These are phyloP conservation scores for Tenualosa ilisha DNA, from an alignment of 2,797 vertebrate genomes.

Conservation along the genomic window DNA sequence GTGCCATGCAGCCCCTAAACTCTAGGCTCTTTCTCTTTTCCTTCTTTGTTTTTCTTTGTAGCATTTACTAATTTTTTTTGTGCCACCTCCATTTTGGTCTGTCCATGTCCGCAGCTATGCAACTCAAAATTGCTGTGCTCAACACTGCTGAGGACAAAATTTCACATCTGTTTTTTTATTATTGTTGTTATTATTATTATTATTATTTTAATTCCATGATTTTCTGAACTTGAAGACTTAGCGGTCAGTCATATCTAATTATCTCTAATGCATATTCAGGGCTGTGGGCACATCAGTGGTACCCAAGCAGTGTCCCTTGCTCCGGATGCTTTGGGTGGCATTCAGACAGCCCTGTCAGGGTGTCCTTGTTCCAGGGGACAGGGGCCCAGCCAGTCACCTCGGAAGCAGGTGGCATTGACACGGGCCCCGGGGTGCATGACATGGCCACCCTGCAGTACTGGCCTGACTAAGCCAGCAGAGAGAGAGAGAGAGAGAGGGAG, in stretches of 20 bases:
- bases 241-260: slow-evolving; percentile 11
- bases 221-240: slow-evolving; percentile 20
- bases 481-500: not conserved
- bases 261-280: slow-evolving; percentile 48
- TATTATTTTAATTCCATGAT: not conserved
- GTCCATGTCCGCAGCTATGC: not conserved
- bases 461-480: not conserved
- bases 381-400: slow-evolving; percentile 40
- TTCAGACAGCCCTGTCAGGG: slow-evolving; percentile 40
- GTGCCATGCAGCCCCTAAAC: not conserved
- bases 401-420: slow-evolving; percentile 62
- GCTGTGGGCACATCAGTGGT: slow-evolving; percentile 30
- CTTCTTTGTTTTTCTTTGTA: not conserved
- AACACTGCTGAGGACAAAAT: slow-evolving; percentile 23
- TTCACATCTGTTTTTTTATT: not conserved
- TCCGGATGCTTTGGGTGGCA: slow-evolving; percentile 29
- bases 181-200: not conserved
- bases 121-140: not conserved
- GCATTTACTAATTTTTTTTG: not conserved
- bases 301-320: not conserved
- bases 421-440: slow-evolving; percentile 35
- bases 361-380: slow-evolving; percentile 17
- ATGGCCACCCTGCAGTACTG: slow-evolving; percentile 48
- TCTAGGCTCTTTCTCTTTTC: not conserved
- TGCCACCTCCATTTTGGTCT: slow-evolving; percentile 1